Percentiles rank a stretch among this genome's conserved stretches.
These are phyloP conservation scores for Propsilocerus akamusi DNA, from an alignment of 1,140 invertebrate genomes.

Conservation along the genomic window DNA sequence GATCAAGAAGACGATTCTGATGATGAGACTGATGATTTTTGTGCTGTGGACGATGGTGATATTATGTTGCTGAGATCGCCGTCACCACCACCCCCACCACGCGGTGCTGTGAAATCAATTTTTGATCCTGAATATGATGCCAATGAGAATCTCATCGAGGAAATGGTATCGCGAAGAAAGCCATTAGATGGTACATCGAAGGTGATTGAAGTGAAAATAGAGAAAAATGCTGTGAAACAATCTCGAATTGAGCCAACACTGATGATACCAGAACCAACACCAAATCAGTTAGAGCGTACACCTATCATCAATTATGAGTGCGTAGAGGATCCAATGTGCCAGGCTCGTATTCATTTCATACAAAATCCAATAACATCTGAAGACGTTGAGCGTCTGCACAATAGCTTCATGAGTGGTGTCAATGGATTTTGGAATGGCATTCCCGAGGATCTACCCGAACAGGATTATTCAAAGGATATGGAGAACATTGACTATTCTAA, in stretches of 20 bases:
- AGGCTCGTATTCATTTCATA: neutral
- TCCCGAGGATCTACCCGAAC: neutral
- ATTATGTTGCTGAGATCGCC: too few relatives aligned
- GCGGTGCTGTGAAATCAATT: neutral
- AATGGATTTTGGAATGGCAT: neutral
- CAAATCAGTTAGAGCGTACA: neutral
- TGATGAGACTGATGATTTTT: conserved; percentile 10
- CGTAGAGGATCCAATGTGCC: neutral
- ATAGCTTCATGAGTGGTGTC: neutral
- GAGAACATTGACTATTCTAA: neutral
- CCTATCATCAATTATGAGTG: neutral
- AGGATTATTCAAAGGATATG: conserved; percentile 1
- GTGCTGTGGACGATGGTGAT: neutral
- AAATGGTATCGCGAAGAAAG: neutral
- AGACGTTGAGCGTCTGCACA: neutral
- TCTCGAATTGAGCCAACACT: neutral
- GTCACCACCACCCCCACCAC: neutral
- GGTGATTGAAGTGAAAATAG: neutral
- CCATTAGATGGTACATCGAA: neutral
- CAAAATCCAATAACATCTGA: neutral
- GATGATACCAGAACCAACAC: neutral
- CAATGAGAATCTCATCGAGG: neutral
- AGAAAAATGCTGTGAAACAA: neutral
- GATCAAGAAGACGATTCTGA: conserved; percentile 15
- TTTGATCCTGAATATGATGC: conserved; percentile 3